Base-by-base conservation (phyloP, 1,140 invertebrate species). In the Drosophila pallidifrons region DNA sequence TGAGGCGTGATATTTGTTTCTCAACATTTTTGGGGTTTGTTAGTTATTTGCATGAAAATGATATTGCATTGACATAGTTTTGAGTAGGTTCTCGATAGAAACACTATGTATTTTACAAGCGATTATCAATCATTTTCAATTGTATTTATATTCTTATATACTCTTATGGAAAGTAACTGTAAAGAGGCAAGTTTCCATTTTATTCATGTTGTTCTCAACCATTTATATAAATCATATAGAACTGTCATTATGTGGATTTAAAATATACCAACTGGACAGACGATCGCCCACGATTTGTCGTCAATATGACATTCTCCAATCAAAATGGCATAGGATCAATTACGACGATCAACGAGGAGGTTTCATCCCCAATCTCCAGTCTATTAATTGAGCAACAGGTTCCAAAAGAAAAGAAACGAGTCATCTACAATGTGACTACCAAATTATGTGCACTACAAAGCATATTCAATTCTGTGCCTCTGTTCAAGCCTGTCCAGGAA, bases 301-400 rank as follows among this genome's bases (percentile, higher is more conserved):
- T 91, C 1, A 91, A 91, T 28, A 91, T 91, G 88, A 91, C 88
- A 11, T 91, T 91, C 45, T 81, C 76, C 0, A 77, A 81, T 5
- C 55, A 77, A 25, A 47, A 69, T 6, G 82, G 77, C n/a, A 72
- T 91, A 5, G 65, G 35, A 16, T 88, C 83, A 5, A 49, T 63
- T 5, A 89, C 85, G n/a, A 81, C 51, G 20, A 85, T 88, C 13
- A 81, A 89, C 11, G 81, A 88, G 57, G 64, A 69, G 25, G 70
- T 88, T n/a, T 11, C 66, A 7, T 77, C 77, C 1, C 83, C 83
- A 0, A 49, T 88, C 1, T 54, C 81, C 2, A 73, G 67, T 5
- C 13, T 88, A 3, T 51, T 89, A 1, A 38, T 88, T 43, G 25
- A 67, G 3, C 81, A 85, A 49, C 66, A 78, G 25, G 46, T 52